Base-by-base conservation (phyloP, 2,888 invertebrate species). In the Tinea pellionella region DNA sequence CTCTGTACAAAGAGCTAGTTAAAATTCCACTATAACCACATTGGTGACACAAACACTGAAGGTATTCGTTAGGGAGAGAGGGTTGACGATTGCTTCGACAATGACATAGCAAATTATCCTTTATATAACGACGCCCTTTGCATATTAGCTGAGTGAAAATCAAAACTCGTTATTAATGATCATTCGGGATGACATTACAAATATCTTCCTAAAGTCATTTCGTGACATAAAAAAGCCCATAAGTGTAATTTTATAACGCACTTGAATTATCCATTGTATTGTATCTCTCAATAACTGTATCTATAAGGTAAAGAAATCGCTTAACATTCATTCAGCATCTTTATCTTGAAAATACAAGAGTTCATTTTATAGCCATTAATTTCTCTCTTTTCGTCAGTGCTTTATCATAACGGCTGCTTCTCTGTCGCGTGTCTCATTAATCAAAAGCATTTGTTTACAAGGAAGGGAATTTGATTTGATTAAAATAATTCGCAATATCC, bases 361-460 rank as follows among this genome's bases (percentile, higher is more conserved):
- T 87, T 87, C 87, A 87, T 87, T 87, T 87, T 85, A 85, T 87
- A 84, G 85, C 85, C 86, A 87, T 87, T 87, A 87, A 87, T 87
- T 85, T 86, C 77, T 83, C 69, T 80, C 80, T 85, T 85, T 83
- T 81, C 75, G 80, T 73, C 82, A 83, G 82, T 84, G 84, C 84
- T 86, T 87, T 87, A 87, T 87, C 86, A 77, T 77, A 80, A 76
- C 81, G 78, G 78, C 81, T 82, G 82, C 80, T 82, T 77, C 82
- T 84, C 85, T 84, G 87, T 86, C 86, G 86, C 86, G 79, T 77
- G 86, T 81, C 86, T 83, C 87, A 87, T 87, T 87, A 87, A 87
- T 87, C 87, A 87, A 86, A 86, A 86, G 82, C 87, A 87, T 87
- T 87, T 87, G 87, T 87, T 87, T 87, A 87, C 86, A 87, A 85